Evolutionary conservation across 2,888 invertebrate genomes (phyloP), one percentile per base, ranked within the genome.

Genomic region (Achlya flavicornis): DNA sequence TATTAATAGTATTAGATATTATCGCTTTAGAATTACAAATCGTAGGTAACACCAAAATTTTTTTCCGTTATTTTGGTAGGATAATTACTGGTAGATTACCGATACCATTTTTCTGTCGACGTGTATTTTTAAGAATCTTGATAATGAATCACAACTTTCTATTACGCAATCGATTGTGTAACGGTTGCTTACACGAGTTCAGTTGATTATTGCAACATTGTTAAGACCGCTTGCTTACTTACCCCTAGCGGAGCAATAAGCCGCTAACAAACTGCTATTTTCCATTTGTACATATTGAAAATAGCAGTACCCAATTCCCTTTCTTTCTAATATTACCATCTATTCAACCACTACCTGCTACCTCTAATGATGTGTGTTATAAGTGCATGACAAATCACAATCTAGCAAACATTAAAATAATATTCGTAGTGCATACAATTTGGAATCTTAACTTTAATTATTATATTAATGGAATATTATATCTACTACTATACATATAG

Each of bases 101-200:
- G 4, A 16, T 48, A 16, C 16, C 16, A 58, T 8, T 35, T 58
- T 14, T 6, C 32, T 33, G 26, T 16, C 46, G 32, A 14, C 5
- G 16, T 64, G 5, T 33, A 14, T 58, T n/a, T 33, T n/a, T 14
- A 14, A 14, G 35, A 38, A 59, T 38, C 59, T 70, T 75, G 77
- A 80, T 79, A 80, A 78, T 75, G 68, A 75, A 77, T 81, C 72
- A 76, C 76, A 78, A 77, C 74, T 76, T 73, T 72, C 74, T 77
- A 68, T 77, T 81, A 73, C 80, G 79, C 72, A 84, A 85, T 76
- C 68, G 75, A 81, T 86, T 84, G 75, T 83, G 83, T 76, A 86
- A 83, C 73, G 67, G 75, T 80, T 77, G 73, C 78, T 78, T 79
- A 78, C 81, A 80, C 80, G 79, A 81, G 78, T 80, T 78, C 64